Percentiles rank a stretch among this genome's conserved stretches.
These are phyloP conservation scores for Alentia gelatinosa DNA, from an alignment of 2,888 invertebrate species.

Conservation along the genomic window DNA sequence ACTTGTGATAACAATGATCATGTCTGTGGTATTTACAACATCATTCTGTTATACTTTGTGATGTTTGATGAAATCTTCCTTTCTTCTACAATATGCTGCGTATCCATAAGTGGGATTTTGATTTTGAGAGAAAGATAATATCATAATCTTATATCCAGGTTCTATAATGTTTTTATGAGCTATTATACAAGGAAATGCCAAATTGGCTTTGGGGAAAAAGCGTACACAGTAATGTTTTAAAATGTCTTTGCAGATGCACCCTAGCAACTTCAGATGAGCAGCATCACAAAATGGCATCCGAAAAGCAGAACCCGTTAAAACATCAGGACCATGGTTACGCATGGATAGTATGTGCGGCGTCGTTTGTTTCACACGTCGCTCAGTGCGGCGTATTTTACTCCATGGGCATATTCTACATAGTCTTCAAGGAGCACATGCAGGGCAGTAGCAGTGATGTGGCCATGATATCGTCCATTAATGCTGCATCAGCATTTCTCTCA, in stretches of 20 bases:
- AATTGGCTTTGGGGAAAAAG: not conserved
- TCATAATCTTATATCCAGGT: too few relatives aligned
- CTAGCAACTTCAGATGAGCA: not conserved
- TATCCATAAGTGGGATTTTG: too few relatives aligned
- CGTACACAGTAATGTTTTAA: not conserved
- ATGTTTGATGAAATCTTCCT: too few relatives aligned
- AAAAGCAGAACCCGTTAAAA: not conserved
- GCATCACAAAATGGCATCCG: not conserved
- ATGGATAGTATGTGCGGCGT: not conserved
- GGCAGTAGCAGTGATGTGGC: not conserved
- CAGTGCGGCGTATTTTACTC: not conserved
- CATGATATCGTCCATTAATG: not conserved
- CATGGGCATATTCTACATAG: not conserved
- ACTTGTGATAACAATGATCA: too few relatives aligned
- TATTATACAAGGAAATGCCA: too few relatives aligned
- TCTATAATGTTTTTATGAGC: too few relatives aligned
- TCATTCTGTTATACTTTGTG: too few relatives aligned
- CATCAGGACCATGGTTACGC: not conserved
- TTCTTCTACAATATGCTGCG: too few relatives aligned
- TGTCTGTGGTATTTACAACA: too few relatives aligned
- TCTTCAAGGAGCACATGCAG: not conserved
- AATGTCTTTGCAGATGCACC: not conserved
- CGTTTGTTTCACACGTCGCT: not conserved
- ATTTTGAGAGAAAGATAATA: too few relatives aligned
- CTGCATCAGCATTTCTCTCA: not conserved